Percentiles rank a stretch among this genome's conserved stretches.
phyloP scores from a whole-genome alignment of 2,797 vertebrate species.

The Acipenser transmontanus region DNA sequence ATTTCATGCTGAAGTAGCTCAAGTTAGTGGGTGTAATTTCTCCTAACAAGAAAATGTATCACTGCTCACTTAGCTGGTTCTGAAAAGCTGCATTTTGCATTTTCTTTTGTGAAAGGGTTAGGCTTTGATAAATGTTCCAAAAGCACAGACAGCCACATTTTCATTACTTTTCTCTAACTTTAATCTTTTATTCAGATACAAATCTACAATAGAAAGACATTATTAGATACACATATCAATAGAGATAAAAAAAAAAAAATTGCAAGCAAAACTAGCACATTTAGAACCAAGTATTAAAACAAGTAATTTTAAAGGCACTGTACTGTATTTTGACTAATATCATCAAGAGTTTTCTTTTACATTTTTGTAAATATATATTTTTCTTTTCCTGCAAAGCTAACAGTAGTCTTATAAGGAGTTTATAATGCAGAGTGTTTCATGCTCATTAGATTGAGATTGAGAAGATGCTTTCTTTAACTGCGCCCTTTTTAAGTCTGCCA shows the following conservation, averaged over 20 bases:
- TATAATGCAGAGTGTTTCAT: too few species aligned
- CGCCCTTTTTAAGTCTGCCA: too few species aligned
- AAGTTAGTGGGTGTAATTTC: conserved; percentile 97
- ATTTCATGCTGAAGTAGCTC: conserved; percentile 99
- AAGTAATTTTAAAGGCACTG: too few species aligned
- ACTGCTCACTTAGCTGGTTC: conserved; percentile 83
- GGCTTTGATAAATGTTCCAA: conserved; percentile 83
- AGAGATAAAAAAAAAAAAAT: conserved; percentile 35
- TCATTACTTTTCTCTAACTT: conserved; percentile 57
- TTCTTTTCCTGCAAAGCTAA: too few species aligned
- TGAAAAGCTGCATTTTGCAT: conserved; percentile 60
- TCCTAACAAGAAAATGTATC: conserved; percentile 99
- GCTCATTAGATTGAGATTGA: too few species aligned
- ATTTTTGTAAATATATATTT: too few species aligned
- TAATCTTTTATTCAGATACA: conserved; percentile 44
- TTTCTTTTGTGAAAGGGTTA: conserved; percentile 60
- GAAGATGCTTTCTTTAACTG: too few species aligned
- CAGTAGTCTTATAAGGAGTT: too few species aligned
- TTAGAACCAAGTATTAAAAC: not conserved
- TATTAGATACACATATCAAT: conserved; percentile 42
- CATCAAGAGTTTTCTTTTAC: too few species aligned
- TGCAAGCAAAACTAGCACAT: conserved; percentile 13
- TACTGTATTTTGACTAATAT: too few species aligned
- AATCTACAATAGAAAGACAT: conserved; percentile 48
- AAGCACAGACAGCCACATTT: conserved; percentile 67